Conservation (phyloP, 2,113 vertebrate genomes). For the Oplegnathus fasciatus region DNA sequence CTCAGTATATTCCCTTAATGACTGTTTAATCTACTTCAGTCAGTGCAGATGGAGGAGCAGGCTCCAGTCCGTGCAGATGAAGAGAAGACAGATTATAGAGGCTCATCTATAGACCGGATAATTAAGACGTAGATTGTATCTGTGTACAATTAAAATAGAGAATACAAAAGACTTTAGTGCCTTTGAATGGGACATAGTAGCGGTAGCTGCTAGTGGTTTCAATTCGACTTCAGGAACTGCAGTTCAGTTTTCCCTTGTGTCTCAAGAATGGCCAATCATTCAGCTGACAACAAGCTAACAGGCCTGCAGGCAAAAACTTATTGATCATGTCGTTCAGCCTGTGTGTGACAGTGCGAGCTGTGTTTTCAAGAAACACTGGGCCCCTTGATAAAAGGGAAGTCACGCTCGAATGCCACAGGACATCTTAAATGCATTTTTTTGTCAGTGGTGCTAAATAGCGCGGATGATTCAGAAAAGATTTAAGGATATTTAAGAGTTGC, state of each 20-base stretch:
- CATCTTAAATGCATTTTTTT: conserved; percentile 24
- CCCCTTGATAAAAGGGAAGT: conserved; percentile 7
- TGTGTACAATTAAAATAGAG: neutral
- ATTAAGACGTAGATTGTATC: neutral
- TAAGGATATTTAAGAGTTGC: neutral
- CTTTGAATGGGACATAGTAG: neutral
- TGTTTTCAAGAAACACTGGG: conserved; percentile 15
- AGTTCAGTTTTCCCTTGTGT: conserved; percentile 10
- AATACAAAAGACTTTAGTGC: neutral
- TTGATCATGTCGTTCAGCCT: conserved; percentile 32
- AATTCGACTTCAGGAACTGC: neutral
- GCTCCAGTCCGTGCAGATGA: neutral
- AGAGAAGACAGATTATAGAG: neutral
- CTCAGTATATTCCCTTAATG: neutral
- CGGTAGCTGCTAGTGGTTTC: neutral
- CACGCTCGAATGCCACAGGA: conserved; percentile 28
- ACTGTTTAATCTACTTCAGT: conserved; percentile 6
- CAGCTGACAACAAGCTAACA: conserved; percentile 8
- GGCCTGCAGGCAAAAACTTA: conserved; percentile 27
- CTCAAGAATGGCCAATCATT: conserved; percentile 2
- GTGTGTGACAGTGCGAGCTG: neutral
- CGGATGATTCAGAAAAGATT: neutral
- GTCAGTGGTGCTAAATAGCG: no score
- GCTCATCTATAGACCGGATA: neutral
- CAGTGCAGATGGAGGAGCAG: no score